Evolutionary conservation across 2,797 vertebrate genomes (phyloP).

Genomic region (Chrysolophus pictus): DNA sequence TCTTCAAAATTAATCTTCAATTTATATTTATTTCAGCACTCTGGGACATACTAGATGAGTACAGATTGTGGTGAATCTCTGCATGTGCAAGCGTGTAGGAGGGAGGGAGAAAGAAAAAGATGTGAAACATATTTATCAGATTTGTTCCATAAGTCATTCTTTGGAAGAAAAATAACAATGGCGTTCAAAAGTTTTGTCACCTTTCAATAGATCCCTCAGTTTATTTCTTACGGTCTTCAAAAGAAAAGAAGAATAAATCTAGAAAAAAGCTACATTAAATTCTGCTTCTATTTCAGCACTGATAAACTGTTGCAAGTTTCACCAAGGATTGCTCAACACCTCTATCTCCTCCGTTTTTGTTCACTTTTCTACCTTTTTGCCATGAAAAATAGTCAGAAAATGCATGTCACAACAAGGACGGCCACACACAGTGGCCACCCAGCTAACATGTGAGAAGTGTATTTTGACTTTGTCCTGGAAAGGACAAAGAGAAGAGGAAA

Average conservation of each 20-base stretch:
- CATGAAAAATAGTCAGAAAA: neutral
- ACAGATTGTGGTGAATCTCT: conserved; percentile 22
- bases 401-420: neutral
- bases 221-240: neutral
- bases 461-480: neutral
- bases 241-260: neutral
- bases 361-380: neutral
- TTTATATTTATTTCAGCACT: neutral
- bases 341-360: neutral
- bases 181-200: neutral
- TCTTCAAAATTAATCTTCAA: neutral
- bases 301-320: neutral
- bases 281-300: neutral
- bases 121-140: conserved; percentile 44
- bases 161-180: neutral
- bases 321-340: neutral
- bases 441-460: neutral
- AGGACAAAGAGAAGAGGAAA: neutral
- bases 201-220: neutral
- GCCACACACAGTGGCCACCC: neutral
- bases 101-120: conserved; percentile 15
- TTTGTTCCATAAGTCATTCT: conserved; percentile 6
- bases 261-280: neutral
- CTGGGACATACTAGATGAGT: neutral
- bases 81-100: conserved; percentile 24